Evolutionary conservation across 35 echinoderm and acorn worm species (phyloP).

Genomic region (Stichopus chloronotus): DNA sequence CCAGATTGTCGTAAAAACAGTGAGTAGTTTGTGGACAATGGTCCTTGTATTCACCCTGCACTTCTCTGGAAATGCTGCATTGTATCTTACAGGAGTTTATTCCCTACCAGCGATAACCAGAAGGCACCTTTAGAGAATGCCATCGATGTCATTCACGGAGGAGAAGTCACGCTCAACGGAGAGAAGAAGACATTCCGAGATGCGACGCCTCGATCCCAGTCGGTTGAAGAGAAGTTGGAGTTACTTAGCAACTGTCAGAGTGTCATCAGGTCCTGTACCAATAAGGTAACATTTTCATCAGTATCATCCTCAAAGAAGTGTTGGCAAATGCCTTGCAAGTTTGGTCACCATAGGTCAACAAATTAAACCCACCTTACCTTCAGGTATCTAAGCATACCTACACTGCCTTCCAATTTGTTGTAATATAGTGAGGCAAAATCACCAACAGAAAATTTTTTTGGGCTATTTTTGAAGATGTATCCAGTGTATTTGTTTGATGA

Average conservation of each 20-base stretch:
- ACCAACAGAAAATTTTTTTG: too few species aligned
- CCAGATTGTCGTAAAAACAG: too few species aligned
- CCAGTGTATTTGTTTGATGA: too few species aligned
- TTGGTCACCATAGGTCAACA: too few species aligned
- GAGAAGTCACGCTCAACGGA: neutral
- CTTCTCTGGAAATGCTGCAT: neutral
- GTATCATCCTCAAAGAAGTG: too few species aligned
- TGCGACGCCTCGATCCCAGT: neutral
- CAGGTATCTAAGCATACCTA: neutral
- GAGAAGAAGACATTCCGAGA: slow-evolving; percentile 25
- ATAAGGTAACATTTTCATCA: slow-evolving; percentile 10
- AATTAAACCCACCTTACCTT: neutral
- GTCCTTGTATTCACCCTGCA: too few species aligned
- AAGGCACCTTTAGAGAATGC: slow-evolving; percentile 40
- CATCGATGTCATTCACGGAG: slow-evolving; percentile 13
- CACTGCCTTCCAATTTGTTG: too few species aligned
- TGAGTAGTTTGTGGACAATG: too few species aligned
- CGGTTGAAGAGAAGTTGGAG: slow-evolving; percentile 5
- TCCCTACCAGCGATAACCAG: neutral
- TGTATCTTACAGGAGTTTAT: slow-evolving; percentile 15
- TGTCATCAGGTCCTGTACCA: slow-evolving; percentile 4
- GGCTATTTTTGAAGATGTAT: too few species aligned
- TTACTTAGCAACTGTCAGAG: neutral
- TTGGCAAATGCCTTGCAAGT: neutral
- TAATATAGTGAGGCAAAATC: too few species aligned